Evolutionary conservation across 2,888 invertebrate genomes (phyloP), one percentile per base, ranked within the genome.

Genomic region (Apotomis betuletana): DNA sequence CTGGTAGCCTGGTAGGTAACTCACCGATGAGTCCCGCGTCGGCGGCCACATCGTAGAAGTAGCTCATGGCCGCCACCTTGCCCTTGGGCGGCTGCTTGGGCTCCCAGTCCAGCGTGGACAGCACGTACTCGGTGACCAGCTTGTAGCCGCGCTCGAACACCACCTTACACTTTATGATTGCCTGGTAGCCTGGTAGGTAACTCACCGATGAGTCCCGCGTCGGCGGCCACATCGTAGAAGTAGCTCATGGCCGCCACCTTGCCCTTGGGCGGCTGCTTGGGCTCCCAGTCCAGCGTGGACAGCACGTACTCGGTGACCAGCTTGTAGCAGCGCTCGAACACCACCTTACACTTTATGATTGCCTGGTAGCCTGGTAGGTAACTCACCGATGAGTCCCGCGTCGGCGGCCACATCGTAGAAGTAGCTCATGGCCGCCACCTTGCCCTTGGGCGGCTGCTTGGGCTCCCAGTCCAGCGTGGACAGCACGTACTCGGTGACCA

Each of bases 371-470:
- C 5, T 5, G 27, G 10, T 10, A n/a, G 2, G 6, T 49, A 38
- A 3, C 85, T 84, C 75, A 95, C 95, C 95, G 77, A 98, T 96
- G 60, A 98, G 91, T 0, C 96, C 97, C 0, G 96, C 96, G 86
- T 98, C 98, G 0, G 96, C 95, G 4, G 98, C 98, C 73, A 98
- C 95, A 84, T 99, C 99, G 87, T 96, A 99, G 91, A 98, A 99
- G 89, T 98, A 99, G 82, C 98, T 98, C 91, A 99, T 98, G 12
- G 98, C 97, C 77, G 92, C 92, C 5, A 90, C 90, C 60, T 74
- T 73, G 93, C 87, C 96, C 89, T 36, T 95, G 94, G 97, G 97
- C 78, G 93, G 80, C n/a, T 91, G 10, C 4, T 38, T 4, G 3
- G 36, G 38, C 8, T 27, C 3, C 36, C 94, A 36, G 36, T 10